Conservation (phyloP, 2,797 vertebrate genomes). For the Mus minutoides region DNA sequence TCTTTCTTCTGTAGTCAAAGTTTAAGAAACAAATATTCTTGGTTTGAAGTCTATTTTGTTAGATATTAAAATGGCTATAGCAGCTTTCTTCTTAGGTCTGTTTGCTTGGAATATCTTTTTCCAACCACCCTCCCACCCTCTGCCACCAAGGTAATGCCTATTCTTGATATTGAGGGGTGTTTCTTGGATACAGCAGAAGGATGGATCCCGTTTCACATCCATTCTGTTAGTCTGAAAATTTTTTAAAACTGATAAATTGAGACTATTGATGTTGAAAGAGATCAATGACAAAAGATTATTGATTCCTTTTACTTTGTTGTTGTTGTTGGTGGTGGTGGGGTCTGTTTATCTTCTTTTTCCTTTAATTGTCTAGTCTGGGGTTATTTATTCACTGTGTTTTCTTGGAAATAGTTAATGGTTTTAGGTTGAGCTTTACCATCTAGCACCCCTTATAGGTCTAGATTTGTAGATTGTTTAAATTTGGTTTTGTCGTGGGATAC, state of each 20-base stretch:
- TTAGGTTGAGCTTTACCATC: neutral
- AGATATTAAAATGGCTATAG: neutral
- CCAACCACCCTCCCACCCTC: neutral
- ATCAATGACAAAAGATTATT: neutral
- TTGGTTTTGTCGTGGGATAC: neutral
- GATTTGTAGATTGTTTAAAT: neutral
- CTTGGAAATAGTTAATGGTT: neutral
- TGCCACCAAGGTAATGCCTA: neutral
- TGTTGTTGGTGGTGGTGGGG: no score
- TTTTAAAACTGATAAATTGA: neutral
- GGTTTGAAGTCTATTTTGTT: neutral
- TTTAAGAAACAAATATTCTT: neutral
- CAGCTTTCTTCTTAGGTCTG: neutral
- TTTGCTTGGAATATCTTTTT: neutral
- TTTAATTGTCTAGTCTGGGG: neutral
- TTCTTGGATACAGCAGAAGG: neutral
- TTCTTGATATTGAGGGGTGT: neutral
- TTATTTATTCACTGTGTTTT: neutral
- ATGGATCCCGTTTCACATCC: neutral
- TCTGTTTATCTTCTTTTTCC: neutral
- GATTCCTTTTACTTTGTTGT: neutral
- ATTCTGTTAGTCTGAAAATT: neutral
- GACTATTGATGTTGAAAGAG: neutral
- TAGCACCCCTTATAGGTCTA: neutral
- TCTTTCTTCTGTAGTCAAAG: conserved; percentile 36